Evolutionary conservation across 1,140 invertebrate species (phyloP), one percentile per base, ranked within the genome.

Genomic region (Patella vulgata): DNA sequence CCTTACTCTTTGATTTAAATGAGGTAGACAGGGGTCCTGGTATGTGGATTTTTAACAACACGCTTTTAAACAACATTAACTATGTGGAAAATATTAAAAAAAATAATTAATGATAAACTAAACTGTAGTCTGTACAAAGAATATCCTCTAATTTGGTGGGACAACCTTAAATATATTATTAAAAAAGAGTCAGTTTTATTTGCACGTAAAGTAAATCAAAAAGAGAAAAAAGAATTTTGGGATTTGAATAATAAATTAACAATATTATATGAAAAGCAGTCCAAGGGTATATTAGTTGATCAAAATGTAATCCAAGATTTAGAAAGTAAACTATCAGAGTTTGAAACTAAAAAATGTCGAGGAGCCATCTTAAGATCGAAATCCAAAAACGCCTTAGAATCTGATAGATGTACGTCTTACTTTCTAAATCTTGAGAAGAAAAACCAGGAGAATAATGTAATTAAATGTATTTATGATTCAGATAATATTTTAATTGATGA

Each of bases 141-240:
- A 39, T 17, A 60, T 25, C 58, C 58, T n/a, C n/a, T 40, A 9
- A 28, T 60, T 28, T 60, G 58, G 58, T 60, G 58, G 58, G 58
- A 60, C 43, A 60, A 60, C 47, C 43, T 60, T n/a, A 60, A 60
- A 60, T 60, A 43, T 17, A 52, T 52, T 33, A 50, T 40, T 19
- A 60, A 40, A 60, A 30, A 25, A 21, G 28, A 28, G 33, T 27
- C 25, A 31, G 23, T 17, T 14, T 40, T n/a, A 25, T 52, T 17
- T 30, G 19, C 19, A n/a, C 48, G 40, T 31, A 39, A 43, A 50
- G 33, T n/a, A 57, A 46, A 30, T n/a, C n/a, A n/a, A n/a, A n/a
- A 55, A 55, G 36, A 42, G 31, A 3, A 4, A 23, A 25, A 55
- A 28, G 40, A 54, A 25, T 21, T 33, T 27, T 40, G 14, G 36